Conservation (phyloP, 2,888 invertebrate species). For the Catotricha subobsoleta region DNA sequence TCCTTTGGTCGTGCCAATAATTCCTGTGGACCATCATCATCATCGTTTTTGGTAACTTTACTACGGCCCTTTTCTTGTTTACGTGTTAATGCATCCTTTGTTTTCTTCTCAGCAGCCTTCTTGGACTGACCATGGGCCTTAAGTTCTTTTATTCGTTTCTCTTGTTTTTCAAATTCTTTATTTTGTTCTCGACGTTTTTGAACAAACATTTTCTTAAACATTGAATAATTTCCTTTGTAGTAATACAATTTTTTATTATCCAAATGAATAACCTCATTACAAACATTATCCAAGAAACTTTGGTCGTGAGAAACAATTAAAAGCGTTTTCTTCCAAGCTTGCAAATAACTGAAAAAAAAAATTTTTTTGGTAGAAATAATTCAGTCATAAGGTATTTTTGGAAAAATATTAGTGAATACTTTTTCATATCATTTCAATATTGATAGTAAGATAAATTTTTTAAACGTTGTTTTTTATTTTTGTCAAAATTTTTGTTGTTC, state of each 20-base stretch:
- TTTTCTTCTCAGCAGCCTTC: slow-evolving; percentile 89
- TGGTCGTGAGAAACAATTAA: slow-evolving; percentile 99
- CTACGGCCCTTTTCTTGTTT: slow-evolving; percentile 84
- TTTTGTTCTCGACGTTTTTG: slow-evolving; percentile 90
- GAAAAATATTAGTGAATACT: not conserved
- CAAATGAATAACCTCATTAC: slow-evolving; percentile 95
- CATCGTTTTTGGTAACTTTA: slow-evolving; percentile 63
- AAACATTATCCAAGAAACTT: slow-evolving; percentile 97
- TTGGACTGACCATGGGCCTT: slow-evolving; percentile 91
- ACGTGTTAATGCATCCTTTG: slow-evolving; percentile 75
- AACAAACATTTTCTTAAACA: slow-evolving; percentile 97
- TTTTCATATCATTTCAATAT: not conserved
- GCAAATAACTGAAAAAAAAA: slow-evolving; percentile 54
- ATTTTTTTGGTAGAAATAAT: slow-evolving; percentile 17
- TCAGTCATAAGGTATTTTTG: too few species aligned
- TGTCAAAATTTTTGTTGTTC: not conserved
- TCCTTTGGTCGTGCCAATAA: slow-evolving; percentile 81
- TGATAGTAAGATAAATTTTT: not conserved
- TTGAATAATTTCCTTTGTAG: slow-evolving; percentile 94
- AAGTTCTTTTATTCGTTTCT: slow-evolving; percentile 84
- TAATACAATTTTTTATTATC: slow-evolving; percentile 88
- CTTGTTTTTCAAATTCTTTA: slow-evolving; percentile 97
- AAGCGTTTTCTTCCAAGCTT: slow-evolving; percentile 97
- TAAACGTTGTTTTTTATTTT: too few species aligned
- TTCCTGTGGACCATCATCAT: slow-evolving; percentile 62